Conservation (phyloP, 2,113 vertebrate species). For the Oncorhynchus keta region DNA sequence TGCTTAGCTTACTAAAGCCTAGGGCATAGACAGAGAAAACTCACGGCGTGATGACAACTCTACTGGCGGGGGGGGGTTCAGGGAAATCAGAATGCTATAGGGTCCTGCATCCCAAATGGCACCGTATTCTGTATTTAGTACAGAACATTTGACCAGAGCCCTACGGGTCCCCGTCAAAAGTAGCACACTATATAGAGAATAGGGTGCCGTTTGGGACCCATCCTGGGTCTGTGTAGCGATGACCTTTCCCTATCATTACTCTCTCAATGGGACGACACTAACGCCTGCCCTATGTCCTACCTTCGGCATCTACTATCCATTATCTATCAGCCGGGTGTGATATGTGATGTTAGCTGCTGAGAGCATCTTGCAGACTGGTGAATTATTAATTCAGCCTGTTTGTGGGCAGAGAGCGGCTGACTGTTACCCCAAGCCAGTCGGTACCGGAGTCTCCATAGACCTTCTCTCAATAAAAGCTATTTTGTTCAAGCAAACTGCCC, state of each 20-base stretch:
- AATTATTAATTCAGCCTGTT: constrained; percentile 41
- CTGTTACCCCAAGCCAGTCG: constrained; percentile 5
- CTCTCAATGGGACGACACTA: constrained; percentile 39
- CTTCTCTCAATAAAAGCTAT: constrained; percentile 38
- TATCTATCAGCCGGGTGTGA: constrained; percentile 25
- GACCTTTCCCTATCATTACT: constrained; percentile 38
- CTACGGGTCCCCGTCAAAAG: no score
- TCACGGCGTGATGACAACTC: no score
- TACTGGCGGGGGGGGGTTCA: no score
- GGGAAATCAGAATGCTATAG: no score
- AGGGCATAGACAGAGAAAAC: no score
- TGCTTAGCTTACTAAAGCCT: no score
- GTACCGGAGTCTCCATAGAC: constrained; percentile 15
- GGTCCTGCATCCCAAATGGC: no score
- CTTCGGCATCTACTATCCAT: constrained; percentile 15
- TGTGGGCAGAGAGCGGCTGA: constrained; percentile 25
- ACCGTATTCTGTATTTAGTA: no score
- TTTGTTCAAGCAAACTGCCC: constrained; percentile 23
- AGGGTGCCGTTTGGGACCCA: no score
- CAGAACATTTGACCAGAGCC: no score
- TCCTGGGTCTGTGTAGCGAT: background rate
- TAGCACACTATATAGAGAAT: no score
- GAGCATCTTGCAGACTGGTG: constrained; percentile 21
- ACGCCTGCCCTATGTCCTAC: constrained; percentile 24
- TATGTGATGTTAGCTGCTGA: constrained; percentile 1